Base-by-base conservation (phyloP, 1,140 invertebrate genomes). In the Polypedilum vanderplanki region DNA sequence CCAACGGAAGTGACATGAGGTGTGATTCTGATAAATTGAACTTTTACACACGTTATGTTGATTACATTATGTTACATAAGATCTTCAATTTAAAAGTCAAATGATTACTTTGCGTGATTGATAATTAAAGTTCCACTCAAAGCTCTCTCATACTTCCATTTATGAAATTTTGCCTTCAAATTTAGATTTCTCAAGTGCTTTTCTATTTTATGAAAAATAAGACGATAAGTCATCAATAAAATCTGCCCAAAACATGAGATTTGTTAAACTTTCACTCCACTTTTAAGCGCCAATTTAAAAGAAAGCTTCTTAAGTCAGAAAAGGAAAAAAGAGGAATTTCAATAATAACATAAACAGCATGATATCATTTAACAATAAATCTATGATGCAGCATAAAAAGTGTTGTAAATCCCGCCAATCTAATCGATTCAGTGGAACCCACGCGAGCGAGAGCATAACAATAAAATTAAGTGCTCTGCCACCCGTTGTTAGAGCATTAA, bases 11-110 rank as follows among this genome's bases (percentile, higher is more conserved):
- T n/a, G 46, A 57, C 8, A 57, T 12, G 10, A 57, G 8, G 46
- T n/a, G 46, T 57, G 46, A 57, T 57, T 57, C 46, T 57, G 46
- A 57, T 57, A 57, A 57, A 57, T 57, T 57, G 12, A 4, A 57
- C n/a, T n/a, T 33, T 33, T 33, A 33, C n/a, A n/a, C n/a, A n/a
- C 24, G 24, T 33, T 33, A 33, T 5, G 24, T 33, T 33, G 24
- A 33, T 33, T 33, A 33, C 24, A 3, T 33, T 1, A 1, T 33
- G 5, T 33, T 33, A 5, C 24, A 33, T 33, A 33, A 33, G 24
- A 33, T 33, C 24, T 33, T 33, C 24, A 33, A 33, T 33, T 33
- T 33, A 33, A 33, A 33, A 33, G 24, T 33, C 24, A 33, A 33
- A 33, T 33, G 5, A 33, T 1, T 5, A 33, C 24, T 33, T 33